Percentiles rank a stretch among this genome's conserved stretches.
Evolutionary conservation across 2,888 invertebrate species (phyloP).

Genomic region (Metellina segmentata): DNA sequence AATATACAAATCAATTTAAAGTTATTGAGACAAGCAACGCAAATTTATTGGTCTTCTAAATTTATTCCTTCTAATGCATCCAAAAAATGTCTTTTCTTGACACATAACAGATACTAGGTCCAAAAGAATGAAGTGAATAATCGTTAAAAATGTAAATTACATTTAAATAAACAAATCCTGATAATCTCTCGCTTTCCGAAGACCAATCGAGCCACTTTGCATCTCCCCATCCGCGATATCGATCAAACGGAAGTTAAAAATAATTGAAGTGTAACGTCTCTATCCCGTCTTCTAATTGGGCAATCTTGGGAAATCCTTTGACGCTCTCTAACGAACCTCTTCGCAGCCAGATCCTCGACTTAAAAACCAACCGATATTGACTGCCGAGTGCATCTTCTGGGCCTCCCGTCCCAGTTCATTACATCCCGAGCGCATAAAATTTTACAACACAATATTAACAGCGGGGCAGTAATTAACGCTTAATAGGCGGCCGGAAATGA

Average conservation of each 20-base stretch:
- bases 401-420: slow-evolving; percentile 1
- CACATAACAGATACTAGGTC: too few species aligned
- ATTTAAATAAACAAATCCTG: neutral
- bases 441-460: slow-evolving; percentile 47
- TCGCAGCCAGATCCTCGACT: neutral
- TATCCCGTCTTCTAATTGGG: slow-evolving; percentile 17
- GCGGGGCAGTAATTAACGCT: slow-evolving; percentile 31
- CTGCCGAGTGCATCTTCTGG: neutral
- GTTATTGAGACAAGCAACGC: too few species aligned
- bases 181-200: neutral
- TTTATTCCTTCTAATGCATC: too few species aligned
- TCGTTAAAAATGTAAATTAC: neutral
- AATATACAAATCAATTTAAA: too few species aligned
- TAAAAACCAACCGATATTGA: neutral
- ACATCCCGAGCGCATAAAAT: slow-evolving; percentile 10
- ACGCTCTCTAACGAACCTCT: neutral
- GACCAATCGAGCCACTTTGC: neutral
- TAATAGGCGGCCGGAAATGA: slow-evolving; percentile 35
- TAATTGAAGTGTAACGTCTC: slow-evolving; percentile 34
- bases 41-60: too few species aligned
- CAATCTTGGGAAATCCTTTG: slow-evolving; percentile 14
- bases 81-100: too few species aligned
- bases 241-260: slow-evolving; percentile 25
- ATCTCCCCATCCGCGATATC: neutral
- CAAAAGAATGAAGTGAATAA: too few species aligned